phyloP scores from a whole-genome alignment of 1,140 invertebrate genomes.

The Ylistrum balloti region DNA sequence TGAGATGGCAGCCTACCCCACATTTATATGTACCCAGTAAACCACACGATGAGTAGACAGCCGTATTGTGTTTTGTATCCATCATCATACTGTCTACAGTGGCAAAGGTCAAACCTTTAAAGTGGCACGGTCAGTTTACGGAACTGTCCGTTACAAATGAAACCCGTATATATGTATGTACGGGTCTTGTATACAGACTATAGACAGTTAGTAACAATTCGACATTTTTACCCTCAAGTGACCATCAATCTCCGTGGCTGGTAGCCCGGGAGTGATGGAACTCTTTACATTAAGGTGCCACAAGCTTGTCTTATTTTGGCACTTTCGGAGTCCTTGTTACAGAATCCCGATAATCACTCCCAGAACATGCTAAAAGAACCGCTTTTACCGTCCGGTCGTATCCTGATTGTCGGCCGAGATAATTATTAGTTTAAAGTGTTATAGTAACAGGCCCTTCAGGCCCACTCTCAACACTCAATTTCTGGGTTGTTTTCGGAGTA shows the following conservation, averaged over 20 bases:
- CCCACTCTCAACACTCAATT: constrained; percentile 33
- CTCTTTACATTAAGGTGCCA: not conserved
- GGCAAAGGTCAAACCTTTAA: not conserved
- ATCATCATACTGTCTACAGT: not conserved
- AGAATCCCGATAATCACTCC: too few species aligned
- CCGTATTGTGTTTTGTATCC: not conserved
- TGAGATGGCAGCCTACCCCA: not conserved
- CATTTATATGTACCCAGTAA: not conserved
- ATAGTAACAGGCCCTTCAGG: not conserved
- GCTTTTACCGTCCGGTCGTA: not conserved
- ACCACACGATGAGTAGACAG: not conserved
- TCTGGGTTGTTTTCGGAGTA: not conserved
- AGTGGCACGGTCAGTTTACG: not conserved
- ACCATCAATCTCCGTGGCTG: not conserved
- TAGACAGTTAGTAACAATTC: not conserved
- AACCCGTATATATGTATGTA: not conserved
- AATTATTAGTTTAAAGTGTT: not conserved
- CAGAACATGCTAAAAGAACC: too few species aligned
- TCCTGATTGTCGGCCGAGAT: not conserved
- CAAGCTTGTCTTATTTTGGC: too few species aligned
- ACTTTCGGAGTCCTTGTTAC: too few species aligned
- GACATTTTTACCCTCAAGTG: not conserved
- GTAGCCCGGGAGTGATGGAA: not conserved
- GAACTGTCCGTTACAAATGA: not conserved
- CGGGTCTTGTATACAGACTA: not conserved